These are phyloP conservation scores for Columba livia DNA, from an alignment of 2,113 vertebrate genomes.

Conservation along the genomic window DNA sequence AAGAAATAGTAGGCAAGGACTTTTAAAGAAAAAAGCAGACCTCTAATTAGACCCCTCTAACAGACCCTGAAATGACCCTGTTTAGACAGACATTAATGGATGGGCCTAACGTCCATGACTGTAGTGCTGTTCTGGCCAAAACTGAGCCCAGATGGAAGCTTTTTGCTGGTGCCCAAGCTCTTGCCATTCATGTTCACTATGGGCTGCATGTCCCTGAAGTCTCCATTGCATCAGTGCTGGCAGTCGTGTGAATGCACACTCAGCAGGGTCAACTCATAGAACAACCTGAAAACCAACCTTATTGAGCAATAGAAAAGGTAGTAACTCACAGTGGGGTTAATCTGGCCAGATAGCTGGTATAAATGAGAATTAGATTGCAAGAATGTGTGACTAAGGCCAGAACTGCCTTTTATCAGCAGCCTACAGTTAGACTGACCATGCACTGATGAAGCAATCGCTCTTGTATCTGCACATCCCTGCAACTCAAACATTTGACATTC, in stretches of 20 bases:
- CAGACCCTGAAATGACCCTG: constrained; percentile 59
- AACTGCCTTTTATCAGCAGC: neutral
- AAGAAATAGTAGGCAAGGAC: constrained; percentile 52
- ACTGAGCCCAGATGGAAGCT: neutral
- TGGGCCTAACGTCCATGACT: neutral
- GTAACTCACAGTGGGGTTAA: neutral
- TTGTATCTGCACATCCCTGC: neutral
- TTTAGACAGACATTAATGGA: constrained; percentile 42
- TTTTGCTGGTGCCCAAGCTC: neutral
- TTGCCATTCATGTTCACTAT: neutral
- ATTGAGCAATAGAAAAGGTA: neutral
- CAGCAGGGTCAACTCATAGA: neutral
- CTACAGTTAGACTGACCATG: neutral
- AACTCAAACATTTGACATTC: neutral
- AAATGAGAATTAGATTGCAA: neutral
- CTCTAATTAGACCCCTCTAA: constrained; percentile 43
- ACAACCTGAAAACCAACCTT: neutral
- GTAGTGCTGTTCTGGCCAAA: neutral
- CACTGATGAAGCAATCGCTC: neutral
- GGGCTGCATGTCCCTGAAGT: neutral
- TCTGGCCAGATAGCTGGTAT: neutral
- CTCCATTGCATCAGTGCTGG: neutral
- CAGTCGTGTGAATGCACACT: neutral
- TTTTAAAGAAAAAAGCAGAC: constrained; percentile 68
- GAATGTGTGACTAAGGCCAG: neutral